phyloP scores from a whole-genome alignment of 2,888 invertebrate species.

The Hyalella azteca region DNA sequence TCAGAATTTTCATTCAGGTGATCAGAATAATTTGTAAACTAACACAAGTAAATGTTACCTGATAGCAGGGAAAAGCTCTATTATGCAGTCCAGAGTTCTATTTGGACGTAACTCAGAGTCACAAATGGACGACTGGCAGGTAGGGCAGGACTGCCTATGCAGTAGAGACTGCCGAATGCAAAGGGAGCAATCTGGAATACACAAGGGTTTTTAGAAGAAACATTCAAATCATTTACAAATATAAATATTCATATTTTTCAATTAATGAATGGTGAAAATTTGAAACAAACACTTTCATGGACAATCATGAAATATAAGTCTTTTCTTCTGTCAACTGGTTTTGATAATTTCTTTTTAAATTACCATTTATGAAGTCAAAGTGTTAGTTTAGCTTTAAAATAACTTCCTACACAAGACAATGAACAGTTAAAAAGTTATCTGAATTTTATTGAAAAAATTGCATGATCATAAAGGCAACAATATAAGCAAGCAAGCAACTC shows the following conservation, averaged over 20 bases:
- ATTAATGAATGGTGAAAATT: neutral
- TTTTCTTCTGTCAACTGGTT: neutral
- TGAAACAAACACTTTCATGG: neutral
- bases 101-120: slow-evolving; percentile 66
- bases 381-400: too few relatives aligned
- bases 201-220: slow-evolving; percentile 48
- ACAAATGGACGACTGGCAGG: slow-evolving; percentile 65
- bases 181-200: slow-evolving; percentile 66
- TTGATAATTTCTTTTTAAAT: neutral
- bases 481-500: neutral
- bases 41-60: slow-evolving; percentile 8
- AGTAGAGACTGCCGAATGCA: slow-evolving; percentile 67
- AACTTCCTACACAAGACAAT: neutral
- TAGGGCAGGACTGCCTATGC: slow-evolving; percentile 66
- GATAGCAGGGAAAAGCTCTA: slow-evolving; percentile 60
- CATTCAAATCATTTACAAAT: neutral
- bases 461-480: neutral
- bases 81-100: slow-evolving; percentile 65
- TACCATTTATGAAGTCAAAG: neutral
- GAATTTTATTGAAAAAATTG: too few relatives aligned
- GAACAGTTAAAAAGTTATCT: too few relatives aligned
- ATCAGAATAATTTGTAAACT: neutral
- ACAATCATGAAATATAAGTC: neutral
- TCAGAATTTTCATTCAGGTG: neutral
- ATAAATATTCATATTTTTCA: neutral